Evolutionary conservation across 2,113 vertebrate genomes (phyloP).

Genomic region (Chiloscyllium plagiosum): DNA sequence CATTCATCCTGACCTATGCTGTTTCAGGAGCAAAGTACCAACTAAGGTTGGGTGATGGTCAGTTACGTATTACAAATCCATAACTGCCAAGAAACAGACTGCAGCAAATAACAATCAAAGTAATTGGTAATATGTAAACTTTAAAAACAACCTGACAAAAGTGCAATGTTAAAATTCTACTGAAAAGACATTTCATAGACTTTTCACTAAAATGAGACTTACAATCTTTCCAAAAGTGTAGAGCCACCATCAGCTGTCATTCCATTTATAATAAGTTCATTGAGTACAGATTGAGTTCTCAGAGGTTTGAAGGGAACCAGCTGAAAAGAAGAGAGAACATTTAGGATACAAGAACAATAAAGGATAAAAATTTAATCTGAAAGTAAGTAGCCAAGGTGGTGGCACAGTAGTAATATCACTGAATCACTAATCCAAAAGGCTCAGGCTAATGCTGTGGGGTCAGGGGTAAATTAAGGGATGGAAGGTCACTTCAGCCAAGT

Average conservation of each 20-base stretch:
- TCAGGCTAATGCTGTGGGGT: too few relatives aligned
- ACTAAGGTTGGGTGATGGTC: not conserved
- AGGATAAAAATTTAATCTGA: not conserved
- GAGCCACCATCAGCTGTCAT: conserved; percentile 58
- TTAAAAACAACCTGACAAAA: not conserved
- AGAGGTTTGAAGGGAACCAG: conserved; percentile 68
- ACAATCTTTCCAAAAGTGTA: conserved; percentile 62
- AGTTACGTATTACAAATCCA: not conserved
- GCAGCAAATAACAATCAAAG: not conserved
- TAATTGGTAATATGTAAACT: not conserved
- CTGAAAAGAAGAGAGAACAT: conserved; percentile 48
- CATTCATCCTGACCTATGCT: not conserved
- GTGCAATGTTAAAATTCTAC: not conserved
- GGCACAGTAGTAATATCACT: too few relatives aligned
- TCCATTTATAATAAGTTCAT: conserved; percentile 45
- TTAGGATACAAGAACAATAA: not conserved
- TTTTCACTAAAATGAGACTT: conserved; percentile 46
- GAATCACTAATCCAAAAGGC: too few relatives aligned
- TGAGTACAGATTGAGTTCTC: conserved; percentile 36
- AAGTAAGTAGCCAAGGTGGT: too few relatives aligned
- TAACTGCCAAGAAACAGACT: not conserved
- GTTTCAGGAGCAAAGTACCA: not conserved
- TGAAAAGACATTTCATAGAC: not conserved
- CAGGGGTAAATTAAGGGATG: too few relatives aligned
- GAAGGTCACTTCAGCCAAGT: too few relatives aligned